A percentile compares a stretch with the other conserved stretches of the same genome.
phyloP scores from a whole-genome alignment of 2,797 vertebrate species.

The Myripristis murdjan region DNA sequence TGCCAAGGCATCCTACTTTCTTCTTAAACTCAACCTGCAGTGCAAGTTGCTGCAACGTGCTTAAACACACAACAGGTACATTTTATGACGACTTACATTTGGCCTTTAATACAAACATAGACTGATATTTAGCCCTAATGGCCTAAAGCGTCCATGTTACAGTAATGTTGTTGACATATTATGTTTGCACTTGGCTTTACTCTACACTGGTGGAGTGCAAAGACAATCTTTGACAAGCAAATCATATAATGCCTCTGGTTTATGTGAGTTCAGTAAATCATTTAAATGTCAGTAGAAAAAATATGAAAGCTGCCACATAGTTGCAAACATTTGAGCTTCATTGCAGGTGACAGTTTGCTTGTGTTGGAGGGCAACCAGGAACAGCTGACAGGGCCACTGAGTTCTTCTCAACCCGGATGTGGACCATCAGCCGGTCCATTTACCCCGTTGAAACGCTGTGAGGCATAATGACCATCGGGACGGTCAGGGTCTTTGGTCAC shows the following conservation, averaged over 20 bases:
- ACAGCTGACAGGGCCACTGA: constrained; percentile 11
- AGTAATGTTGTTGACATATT: neutral
- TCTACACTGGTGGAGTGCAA: too few relatives aligned
- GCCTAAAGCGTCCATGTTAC: too few relatives aligned
- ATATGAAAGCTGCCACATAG: neutral
- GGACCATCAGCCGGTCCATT: constrained; percentile 68
- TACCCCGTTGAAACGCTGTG: constrained; percentile 71
- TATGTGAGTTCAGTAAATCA: neutral
- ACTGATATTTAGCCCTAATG: neutral
- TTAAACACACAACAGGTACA: too few relatives aligned
- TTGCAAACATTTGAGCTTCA: neutral
- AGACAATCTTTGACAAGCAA: neutral
- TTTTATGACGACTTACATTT: too few relatives aligned
- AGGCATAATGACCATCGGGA: constrained; percentile 69
- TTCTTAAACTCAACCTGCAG: too few relatives aligned
- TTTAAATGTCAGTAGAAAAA: neutral
- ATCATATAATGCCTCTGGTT: neutral
- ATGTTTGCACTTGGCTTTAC: too few relatives aligned
- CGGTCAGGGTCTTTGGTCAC: constrained; percentile 62
- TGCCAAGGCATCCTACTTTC: neutral
- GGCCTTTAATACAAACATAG: neutral
- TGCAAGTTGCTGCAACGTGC: too few relatives aligned
- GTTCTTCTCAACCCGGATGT: constrained; percentile 78
- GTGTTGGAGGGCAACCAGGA: neutral
- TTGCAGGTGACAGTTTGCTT: neutral